Conservation (phyloP, 1,140 invertebrate genomes). For the Nebria ingens region DNA sequence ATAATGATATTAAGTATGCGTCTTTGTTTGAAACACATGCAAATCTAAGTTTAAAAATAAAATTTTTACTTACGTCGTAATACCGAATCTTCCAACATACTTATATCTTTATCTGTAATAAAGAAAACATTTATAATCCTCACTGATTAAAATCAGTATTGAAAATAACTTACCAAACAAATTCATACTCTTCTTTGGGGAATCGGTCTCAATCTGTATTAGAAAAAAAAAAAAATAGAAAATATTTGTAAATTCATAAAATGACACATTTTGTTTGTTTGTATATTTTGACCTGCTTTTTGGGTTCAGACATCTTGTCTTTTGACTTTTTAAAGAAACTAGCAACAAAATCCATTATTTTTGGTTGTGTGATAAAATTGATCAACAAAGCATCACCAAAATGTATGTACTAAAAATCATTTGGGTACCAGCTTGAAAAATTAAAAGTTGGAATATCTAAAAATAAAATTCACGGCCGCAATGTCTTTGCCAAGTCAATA, state of each 20-base stretch:
- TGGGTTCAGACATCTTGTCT: background rate
- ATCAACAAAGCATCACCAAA: background rate
- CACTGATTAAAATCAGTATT: too few relatives aligned
- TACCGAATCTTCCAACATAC: background rate
- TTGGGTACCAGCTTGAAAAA: background rate
- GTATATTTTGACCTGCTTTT: too few relatives aligned
- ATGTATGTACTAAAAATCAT: background rate
- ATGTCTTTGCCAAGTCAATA: background rate
- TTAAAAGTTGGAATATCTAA: background rate
- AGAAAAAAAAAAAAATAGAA: background rate
- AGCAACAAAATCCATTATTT: background rate
- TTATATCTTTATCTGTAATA: background rate
- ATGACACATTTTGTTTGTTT: too few relatives aligned
- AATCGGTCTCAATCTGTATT: background rate
- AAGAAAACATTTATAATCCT: too few relatives aligned
- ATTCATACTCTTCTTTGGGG: background rate
- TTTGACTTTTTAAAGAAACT: constrained; percentile 1
- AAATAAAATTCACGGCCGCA: background rate
- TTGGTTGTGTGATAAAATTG: background rate
- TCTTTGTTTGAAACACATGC: too few relatives aligned
- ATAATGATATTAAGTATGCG: too few relatives aligned
- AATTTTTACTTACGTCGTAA: background rate
- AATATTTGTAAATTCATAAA: too few relatives aligned
- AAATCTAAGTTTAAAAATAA: too few relatives aligned
- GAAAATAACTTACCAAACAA: background rate